Evolutionary conservation across 2,113 vertebrate genomes (phyloP).

Genomic region (Brevimyrus niger): DNA sequence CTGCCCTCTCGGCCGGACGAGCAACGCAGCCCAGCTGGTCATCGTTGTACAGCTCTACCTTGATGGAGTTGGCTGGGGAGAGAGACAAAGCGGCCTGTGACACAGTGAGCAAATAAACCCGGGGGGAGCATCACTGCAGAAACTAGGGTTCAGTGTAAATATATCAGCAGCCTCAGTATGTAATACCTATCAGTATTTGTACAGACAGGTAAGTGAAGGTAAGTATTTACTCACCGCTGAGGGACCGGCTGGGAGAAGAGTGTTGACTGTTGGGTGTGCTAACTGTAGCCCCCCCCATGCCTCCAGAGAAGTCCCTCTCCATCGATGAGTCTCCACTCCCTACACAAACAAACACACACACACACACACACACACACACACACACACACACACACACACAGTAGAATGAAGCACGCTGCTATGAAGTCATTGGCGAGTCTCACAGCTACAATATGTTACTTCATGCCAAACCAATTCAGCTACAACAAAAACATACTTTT

Average conservation of each 20-base stretch:
- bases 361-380: slow-evolving; percentile 38
- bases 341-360: slow-evolving; percentile 44
- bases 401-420: neutral
- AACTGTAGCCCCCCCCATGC: slow-evolving; percentile 69
- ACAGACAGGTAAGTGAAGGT: neutral
- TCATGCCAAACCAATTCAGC: neutral
- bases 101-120: neutral
- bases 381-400: slow-evolving; percentile 33
- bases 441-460: neutral
- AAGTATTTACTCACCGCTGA: slow-evolving; percentile 70
- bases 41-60: slow-evolving; percentile 90
- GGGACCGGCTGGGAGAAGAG: slow-evolving; percentile 79
- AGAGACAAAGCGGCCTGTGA: neutral
- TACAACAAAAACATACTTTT: neutral
- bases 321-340: slow-evolving; percentile 85
- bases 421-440: neutral
- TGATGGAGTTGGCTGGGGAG: slow-evolving; percentile 79
- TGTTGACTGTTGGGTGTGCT: slow-evolving; percentile 87
- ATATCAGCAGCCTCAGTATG: neutral
- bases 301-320: slow-evolving; percentile 81
- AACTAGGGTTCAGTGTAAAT: neutral
- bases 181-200: neutral
- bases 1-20: slow-evolving; percentile 63
- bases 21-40: slow-evolving; percentile 73
- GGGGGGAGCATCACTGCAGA: neutral